Evolutionary conservation across 2,888 invertebrate genomes (phyloP).

Genomic region (Dynastes maya): DNA sequence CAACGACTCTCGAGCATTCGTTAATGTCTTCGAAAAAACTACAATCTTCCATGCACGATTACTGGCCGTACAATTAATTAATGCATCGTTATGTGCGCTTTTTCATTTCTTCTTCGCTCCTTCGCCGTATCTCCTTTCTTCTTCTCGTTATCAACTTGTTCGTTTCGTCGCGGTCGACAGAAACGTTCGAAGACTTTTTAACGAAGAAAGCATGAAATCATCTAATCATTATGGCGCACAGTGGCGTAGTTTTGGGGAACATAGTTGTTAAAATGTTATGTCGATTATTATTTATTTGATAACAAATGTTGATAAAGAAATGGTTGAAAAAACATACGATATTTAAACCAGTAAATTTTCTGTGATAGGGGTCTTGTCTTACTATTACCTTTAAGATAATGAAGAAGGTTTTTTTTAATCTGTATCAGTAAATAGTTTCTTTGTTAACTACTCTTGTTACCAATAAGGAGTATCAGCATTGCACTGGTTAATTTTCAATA

Average conservation of each 20-base stretch:
- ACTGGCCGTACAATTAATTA: constrained; percentile 50
- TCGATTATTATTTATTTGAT: too few species aligned
- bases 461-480: too few species aligned
- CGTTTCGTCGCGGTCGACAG: constrained; percentile 12
- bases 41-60: constrained; percentile 47
- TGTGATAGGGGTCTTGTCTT: too few species aligned
- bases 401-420: too few species aligned
- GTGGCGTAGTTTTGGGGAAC: neutral
- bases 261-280: too few species aligned
- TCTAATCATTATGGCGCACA: neutral
- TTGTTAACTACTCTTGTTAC: too few species aligned
- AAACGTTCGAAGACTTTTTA: constrained; percentile 15
- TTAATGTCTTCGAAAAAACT: constrained; percentile 50
- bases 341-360: too few species aligned
- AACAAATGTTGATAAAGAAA: too few species aligned
- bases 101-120: constrained; percentile 22
- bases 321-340: too few species aligned
- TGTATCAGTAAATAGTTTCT: too few species aligned
- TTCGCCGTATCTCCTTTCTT: constrained; percentile 1
- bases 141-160: constrained; percentile 6
- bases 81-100: constrained; percentile 45
- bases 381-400: too few species aligned
- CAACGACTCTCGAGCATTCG: constrained; percentile 50
- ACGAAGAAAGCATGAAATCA: constrained; percentile 16
- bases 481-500: too few species aligned